Percentiles rank a stretch among this genome's conserved stretches.
Evolutionary conservation across 2,888 invertebrate species (phyloP).

Genomic region (Macrophya annulata): DNA sequence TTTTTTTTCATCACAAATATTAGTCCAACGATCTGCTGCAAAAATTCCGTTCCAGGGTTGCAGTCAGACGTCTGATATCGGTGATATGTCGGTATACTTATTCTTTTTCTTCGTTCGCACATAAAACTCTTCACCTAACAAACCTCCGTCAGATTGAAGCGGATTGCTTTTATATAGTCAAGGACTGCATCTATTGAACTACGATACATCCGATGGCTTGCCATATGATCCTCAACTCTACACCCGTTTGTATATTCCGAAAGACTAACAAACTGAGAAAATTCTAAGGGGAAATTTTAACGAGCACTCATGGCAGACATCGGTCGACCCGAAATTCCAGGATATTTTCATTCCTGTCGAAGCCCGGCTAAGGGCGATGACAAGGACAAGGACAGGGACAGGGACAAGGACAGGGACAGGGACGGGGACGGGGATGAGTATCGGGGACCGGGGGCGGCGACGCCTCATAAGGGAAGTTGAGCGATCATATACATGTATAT

Average conservation of each 20-base stretch:
- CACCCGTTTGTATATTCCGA: too few species aligned
- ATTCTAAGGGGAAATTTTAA: not conserved
- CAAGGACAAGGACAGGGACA: constrained; percentile 22
- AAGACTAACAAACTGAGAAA: too few species aligned
- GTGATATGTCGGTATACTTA: too few species aligned
- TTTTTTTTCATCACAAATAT: not conserved
- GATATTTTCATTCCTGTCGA: constrained; percentile 6
- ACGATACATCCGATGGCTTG: too few species aligned
- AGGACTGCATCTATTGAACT: too few species aligned
- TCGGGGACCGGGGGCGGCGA: not conserved
- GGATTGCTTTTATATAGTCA: too few species aligned
- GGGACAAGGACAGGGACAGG: not conserved
- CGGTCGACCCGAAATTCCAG: constrained; percentile 25
- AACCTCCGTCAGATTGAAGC: too few species aligned
- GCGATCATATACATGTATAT: not conserved
- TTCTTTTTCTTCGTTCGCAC: too few species aligned
- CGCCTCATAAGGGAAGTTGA: constrained; percentile 25
- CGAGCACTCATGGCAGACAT: constrained; percentile 14
- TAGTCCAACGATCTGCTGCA: not conserved
- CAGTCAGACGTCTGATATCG: too few species aligned
- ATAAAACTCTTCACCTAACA: too few species aligned
- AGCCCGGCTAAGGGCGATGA: constrained; percentile 11
- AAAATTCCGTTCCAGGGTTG: too few species aligned
- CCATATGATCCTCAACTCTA: too few species aligned
- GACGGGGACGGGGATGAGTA: not conserved